These are phyloP conservation scores for Desoria tigrina DNA, from an alignment of 2,888 invertebrate genomes.

Conservation along the genomic window DNA sequence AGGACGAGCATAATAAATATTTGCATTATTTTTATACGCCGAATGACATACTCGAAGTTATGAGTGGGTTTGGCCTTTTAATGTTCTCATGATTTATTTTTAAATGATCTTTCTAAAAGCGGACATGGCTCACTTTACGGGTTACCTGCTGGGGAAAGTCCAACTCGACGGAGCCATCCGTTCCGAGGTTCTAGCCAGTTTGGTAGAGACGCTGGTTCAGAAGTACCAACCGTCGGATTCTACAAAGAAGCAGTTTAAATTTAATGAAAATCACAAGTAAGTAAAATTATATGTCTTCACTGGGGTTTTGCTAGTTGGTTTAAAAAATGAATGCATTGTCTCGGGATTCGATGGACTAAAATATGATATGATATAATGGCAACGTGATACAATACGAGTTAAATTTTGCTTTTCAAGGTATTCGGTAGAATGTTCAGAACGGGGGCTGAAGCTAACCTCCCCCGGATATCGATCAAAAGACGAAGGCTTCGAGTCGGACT, in stretches of 20 bases:
- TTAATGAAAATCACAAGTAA: slow-evolving; percentile 53
- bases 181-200: slow-evolving; percentile 51
- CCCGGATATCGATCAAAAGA: slow-evolving; percentile 50
- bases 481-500: slow-evolving; percentile 53
- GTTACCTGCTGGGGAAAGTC: slow-evolving; percentile 53
- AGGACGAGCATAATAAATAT: too few relatives aligned
- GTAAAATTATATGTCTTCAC: slow-evolving; percentile 3
- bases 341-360: too few relatives aligned
- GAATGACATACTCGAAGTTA: too few relatives aligned
- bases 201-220: slow-evolving; percentile 52
- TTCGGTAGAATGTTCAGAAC: slow-evolving; percentile 52
- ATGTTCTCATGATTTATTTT: too few relatives aligned
- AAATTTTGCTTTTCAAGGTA: slow-evolving; percentile 38
- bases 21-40: too few relatives aligned
- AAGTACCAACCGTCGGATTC: slow-evolving; percentile 47
- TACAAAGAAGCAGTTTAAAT: slow-evolving; percentile 48
- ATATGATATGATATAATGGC: too few relatives aligned
- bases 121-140: slow-evolving; percentile 52
- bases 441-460: slow-evolving; percentile 51
- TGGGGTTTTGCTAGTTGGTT: too few relatives aligned
- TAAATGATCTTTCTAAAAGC: slow-evolving; percentile 15
- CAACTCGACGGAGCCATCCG: slow-evolving; percentile 53
- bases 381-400: not conserved
- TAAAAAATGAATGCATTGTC: too few relatives aligned
- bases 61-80: too few relatives aligned